phyloP scores from a whole-genome alignment of 2,113 vertebrate species.

The Triplophysa tibetana region DNA sequence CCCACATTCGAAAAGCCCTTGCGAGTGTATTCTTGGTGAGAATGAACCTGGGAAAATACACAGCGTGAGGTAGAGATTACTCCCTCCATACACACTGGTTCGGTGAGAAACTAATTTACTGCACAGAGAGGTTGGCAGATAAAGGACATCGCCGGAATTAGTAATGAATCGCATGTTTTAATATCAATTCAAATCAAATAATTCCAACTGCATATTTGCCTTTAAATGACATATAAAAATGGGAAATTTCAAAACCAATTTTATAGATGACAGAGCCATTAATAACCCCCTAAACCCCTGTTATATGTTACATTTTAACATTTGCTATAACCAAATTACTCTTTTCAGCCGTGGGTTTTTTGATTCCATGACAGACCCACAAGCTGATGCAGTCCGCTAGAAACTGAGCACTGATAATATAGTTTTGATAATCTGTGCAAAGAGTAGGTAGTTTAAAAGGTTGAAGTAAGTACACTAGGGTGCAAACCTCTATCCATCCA shows the following conservation, averaged over 20 bases:
- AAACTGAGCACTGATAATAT: no score
- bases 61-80: constrained; percentile 24
- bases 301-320: constrained; percentile 29
- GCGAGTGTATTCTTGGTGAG: constrained; percentile 13
- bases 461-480: no score
- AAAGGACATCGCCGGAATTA: neutral
- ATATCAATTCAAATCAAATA: constrained; percentile 1
- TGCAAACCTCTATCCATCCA: no score
- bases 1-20: constrained; percentile 21
- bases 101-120: constrained; percentile 25
- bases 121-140: constrained; percentile 32
- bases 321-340: neutral
- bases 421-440: no score
- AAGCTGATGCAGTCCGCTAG: no score
- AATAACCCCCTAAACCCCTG: neutral
- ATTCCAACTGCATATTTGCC: neutral
- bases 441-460: no score
- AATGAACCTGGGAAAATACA: constrained; percentile 39
- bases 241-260: neutral
- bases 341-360: no score
- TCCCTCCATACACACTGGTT: constrained; percentile 16
- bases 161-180: constrained; percentile 1
- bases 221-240: neutral
- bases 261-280: neutral
- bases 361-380: no score